Percentiles rank a stretch among this genome's conserved stretches.
Evolutionary conservation across 1,140 invertebrate species (phyloP).

Genomic region (Lordiphosa mommai): DNA sequence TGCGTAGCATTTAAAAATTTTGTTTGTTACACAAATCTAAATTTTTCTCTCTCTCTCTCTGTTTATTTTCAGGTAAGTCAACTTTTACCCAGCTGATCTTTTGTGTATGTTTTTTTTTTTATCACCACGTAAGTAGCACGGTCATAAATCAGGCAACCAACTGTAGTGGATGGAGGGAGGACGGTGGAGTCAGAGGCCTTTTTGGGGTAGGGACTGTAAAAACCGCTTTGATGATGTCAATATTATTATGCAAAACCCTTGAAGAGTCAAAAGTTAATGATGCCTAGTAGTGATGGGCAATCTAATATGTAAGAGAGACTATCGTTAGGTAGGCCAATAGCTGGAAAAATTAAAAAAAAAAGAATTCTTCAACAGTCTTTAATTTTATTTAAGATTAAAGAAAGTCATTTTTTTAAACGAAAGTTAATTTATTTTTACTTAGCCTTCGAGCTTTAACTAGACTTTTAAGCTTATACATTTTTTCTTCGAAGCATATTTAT

Average conservation of each 20-base stretch:
- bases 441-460: no score
- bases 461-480: no score
- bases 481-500: no score
- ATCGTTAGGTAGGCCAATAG: no score
- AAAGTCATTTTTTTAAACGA: no score
- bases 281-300: no score
- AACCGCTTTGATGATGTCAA: conserved; percentile 53
- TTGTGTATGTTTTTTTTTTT: conserved; percentile 29
- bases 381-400: no score
- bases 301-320: no score
- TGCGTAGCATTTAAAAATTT: conserved; percentile 28
- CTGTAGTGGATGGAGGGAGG: conserved; percentile 10
- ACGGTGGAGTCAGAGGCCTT: neutral
- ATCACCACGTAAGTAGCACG: conserved; percentile 66
- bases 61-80: conserved; percentile 52
- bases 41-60: conserved; percentile 12
- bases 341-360: no score
- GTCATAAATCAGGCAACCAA: conserved; percentile 60
- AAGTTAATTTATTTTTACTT: no score
- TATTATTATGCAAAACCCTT: conserved; percentile 55
- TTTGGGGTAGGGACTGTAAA: conserved; percentile 2
- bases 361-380: no score
- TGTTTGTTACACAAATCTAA: conserved; percentile 43
- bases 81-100: conserved; percentile 60
- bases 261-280: neutral